These are phyloP conservation scores for Tonatia bakeri DNA, from an alignment of 2,113 vertebrate genomes.

Conservation along the genomic window DNA sequence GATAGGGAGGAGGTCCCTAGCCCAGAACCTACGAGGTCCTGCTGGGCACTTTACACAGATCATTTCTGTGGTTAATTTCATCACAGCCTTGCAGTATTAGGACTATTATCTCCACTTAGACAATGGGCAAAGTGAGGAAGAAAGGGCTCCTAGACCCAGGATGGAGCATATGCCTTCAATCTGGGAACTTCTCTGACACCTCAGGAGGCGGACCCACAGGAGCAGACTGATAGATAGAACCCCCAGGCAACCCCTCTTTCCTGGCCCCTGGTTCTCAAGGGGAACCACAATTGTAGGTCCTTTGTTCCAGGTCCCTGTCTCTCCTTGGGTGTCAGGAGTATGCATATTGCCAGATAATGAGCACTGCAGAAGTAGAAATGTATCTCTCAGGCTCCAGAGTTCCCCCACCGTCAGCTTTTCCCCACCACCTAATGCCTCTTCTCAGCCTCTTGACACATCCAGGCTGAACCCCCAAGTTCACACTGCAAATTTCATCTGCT, in stretches of 20 bases:
- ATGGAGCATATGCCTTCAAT: not conserved
- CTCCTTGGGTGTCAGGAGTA: not conserved
- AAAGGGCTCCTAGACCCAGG: not conserved
- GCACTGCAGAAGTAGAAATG: not conserved
- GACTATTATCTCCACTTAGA: not conserved
- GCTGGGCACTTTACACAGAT: not conserved
- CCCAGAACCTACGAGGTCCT: not conserved
- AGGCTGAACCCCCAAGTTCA: not conserved
- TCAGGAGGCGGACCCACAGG: not conserved
- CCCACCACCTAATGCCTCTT: not conserved
- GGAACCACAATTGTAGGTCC: not conserved
- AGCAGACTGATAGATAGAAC: not conserved
- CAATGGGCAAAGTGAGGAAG: not conserved
- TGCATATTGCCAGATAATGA: not conserved
- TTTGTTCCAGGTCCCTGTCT: not conserved
- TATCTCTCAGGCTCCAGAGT: not conserved
- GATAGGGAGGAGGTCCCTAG: not conserved
- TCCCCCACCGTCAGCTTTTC: not conserved
- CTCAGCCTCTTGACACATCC: not conserved
- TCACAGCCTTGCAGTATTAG: not conserved
- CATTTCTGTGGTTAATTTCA: not conserved
- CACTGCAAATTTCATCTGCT: not conserved
- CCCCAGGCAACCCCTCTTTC: not conserved
- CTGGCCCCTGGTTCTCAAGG: not conserved
- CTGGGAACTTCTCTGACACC: not conserved